These are phyloP conservation scores for Spilosoma lubricipeda DNA, from an alignment of 2,888 invertebrate species.

Conservation along the genomic window DNA sequence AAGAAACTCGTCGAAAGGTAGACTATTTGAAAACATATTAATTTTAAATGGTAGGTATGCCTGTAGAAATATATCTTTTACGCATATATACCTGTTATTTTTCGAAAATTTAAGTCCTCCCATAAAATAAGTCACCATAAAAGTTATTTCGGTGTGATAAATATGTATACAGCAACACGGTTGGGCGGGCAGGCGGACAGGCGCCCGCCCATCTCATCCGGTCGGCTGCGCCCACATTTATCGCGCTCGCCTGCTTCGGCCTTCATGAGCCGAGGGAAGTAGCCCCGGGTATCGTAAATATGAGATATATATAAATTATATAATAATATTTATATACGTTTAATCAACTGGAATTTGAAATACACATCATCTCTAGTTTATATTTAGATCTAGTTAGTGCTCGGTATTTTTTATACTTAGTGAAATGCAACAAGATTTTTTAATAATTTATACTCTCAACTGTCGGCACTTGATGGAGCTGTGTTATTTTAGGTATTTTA, in stretches of 20 bases:
- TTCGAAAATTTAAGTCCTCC: too few relatives aligned
- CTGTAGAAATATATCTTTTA: too few relatives aligned
- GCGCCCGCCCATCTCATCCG: constrained; percentile 25
- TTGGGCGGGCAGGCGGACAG: constrained; percentile 20
- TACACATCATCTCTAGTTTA: background rate
- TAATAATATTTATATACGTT: background rate
- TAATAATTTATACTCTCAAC: too few relatives aligned
- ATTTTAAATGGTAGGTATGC: too few relatives aligned
- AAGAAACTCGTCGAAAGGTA: too few relatives aligned
- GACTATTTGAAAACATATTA: too few relatives aligned
- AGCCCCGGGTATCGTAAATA: constrained; percentile 33
- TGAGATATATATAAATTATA: constrained; percentile 15
- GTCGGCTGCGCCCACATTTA: constrained; percentile 39
- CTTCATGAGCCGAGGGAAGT: constrained; percentile 27
- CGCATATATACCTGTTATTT: too few relatives aligned
- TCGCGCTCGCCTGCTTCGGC: constrained; percentile 28
- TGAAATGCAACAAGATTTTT: background rate
- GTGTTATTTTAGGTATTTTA: too few relatives aligned
- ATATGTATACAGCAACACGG: constrained; percentile 18
- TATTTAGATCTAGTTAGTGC: too few relatives aligned
- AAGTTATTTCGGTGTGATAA: constrained; percentile 35
- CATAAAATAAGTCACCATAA: constrained; percentile 20
- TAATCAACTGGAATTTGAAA: background rate
- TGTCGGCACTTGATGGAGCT: too few relatives aligned
- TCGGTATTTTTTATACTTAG: background rate